These are phyloP conservation scores for Heliconius eleuchia DNA, from an alignment of 1,140 invertebrate genomes.

Conservation along the genomic window DNA sequence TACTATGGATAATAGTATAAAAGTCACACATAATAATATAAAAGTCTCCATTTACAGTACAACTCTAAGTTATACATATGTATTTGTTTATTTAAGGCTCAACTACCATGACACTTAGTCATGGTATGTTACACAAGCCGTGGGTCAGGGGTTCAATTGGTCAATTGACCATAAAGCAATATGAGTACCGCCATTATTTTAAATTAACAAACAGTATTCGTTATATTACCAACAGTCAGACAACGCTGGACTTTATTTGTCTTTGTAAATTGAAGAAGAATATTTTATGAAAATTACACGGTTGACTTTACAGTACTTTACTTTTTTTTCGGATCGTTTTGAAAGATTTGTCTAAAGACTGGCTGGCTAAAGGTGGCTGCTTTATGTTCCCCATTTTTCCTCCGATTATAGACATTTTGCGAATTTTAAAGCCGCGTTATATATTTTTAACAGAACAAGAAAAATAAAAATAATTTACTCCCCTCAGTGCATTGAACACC, in stretches of 20 bases:
- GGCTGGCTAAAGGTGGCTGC: no score
- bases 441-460: no score
- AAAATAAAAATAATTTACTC: no score
- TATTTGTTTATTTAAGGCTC: neutral
- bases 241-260: neutral
- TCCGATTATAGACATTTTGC: no score
- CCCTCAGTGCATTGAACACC: no score
- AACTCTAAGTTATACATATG: neutral
- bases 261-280: neutral
- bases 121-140: neutral
- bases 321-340: no score
- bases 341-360: no score
- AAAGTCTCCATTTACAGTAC: neutral
- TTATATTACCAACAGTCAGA: neutral
- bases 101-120: slow-evolving; percentile 8
- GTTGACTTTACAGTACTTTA: no score
- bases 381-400: no score
- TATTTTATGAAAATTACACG: neutral
- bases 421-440: no score
- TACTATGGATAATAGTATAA: no score
- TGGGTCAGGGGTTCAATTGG: neutral
- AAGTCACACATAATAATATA: no score
- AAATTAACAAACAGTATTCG: slow-evolving; percentile 3
- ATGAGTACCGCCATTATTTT: slow-evolving; percentile 4
- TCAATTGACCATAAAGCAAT: slow-evolving; percentile 12